Evolutionary conservation across 2,113 vertebrate genomes (phyloP), one percentile per base, ranked within the genome.

Genomic region (Opisthocomus hoazin): DNA sequence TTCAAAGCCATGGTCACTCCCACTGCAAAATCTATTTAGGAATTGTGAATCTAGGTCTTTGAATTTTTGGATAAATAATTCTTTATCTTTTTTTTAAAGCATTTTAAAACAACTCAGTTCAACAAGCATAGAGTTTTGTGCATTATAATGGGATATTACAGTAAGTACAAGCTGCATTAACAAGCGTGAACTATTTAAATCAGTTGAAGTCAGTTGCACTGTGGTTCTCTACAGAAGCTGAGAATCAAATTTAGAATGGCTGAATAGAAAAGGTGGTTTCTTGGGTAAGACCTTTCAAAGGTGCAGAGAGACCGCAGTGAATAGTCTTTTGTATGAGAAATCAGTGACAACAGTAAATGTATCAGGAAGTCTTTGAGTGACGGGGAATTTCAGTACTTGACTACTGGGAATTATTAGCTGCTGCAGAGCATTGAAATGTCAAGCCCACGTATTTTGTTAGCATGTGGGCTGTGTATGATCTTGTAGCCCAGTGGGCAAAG

Each of bases 251-350:
- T 70, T 75, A 84, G 15, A 84, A 37, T 75, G 22, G 7, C 27
- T 77, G 32, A 81, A 84, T 24, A 76, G 53, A 45, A 77, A 53
- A 60, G 5, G 9, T 45, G 3, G 3, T 39, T 69, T 19, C 39
- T n/a, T 75, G 34, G 21, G 5, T 12, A 79, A 50, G 53, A 79
- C 32, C 14, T 87, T 63, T 79, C 34, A 53, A 56, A 82, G 14
- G 5, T 41, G 15, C 32, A 48, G 32, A 82, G 26, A 24, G 2
- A 43, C 3, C 1, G 1, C 4, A 54, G 16, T 0, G 1, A 70
- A 12, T 18, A 79, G 5, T 14, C 18, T 71, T 48, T 81, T 73
- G 14, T 22, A 11, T 41, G 10, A 57, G 36, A 74, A 96, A 41
- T 65, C 7, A 68, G 30, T 45, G 45, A 37, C 15, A 90, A 4